Base-by-base conservation (phyloP, 53 echinoderm and acorn worm genomes). In the Echinarachnius parma region DNA sequence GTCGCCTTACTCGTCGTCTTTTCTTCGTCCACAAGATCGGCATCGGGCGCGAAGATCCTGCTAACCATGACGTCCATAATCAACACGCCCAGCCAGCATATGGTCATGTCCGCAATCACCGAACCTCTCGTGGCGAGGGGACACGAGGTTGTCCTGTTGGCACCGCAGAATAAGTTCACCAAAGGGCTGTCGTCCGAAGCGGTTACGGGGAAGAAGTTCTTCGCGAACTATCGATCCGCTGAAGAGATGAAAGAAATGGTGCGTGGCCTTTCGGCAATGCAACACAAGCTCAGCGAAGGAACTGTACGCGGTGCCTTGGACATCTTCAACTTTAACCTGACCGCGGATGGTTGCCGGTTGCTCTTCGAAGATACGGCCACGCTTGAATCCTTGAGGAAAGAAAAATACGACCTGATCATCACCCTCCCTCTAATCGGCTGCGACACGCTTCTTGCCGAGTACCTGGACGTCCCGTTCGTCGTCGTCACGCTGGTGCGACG, bases 121-220 rank as follows among this genome's bases (percentile, higher is more conserved):
- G 59, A 75, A 34, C 66, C 75, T n/a, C 68, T 83, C 21, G 76
- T 76, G 1, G 33, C 33, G 33, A 37, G 57, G 0, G 83, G 83
- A 1, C 83, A 83, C 20, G 76, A 83, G 30, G 83, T 83, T 11
- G 60, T 76, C 9, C 48, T 83, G 9, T 18, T 83, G 1, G 48
- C 83, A 4, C 60, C 65, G 16, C 42, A 66, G n/a, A 1, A 48
- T 28, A 83, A 83, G 60, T 26, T 57, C 15, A 76, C 77, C 1
- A 47, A 32, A 15, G 77, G 83, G 1, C 74, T 83, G 55, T 45
- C 83, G 13, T 26, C 56, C 16, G 67, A 27, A 19, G 66, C 83
- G 2, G 48, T 47, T 22, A 65, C 56, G 1, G 66, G 59, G 3
- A 24, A 46, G 27, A 53, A 77, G 31, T 65, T 57, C 56, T 76